Conservation (phyloP, 2,113 vertebrate species). For the Lepisosteus oculatus region DNA sequence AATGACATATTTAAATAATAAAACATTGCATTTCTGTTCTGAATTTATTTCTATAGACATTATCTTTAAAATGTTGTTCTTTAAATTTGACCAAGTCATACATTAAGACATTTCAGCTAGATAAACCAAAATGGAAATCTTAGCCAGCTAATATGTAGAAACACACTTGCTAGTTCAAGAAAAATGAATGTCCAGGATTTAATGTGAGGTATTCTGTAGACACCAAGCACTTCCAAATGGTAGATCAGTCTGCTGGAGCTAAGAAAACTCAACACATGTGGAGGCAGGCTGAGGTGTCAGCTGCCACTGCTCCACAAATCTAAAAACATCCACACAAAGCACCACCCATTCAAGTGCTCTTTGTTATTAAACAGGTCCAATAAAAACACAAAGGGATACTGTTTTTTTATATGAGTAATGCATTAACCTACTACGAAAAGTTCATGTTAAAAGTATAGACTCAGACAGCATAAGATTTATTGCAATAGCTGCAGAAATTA, state of each 20-base stretch:
- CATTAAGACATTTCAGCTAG: no score
- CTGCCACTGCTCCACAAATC: conserved; percentile 36
- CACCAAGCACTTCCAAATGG: conserved; percentile 6
- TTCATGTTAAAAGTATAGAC: conserved; percentile 76
- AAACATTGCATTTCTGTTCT: no score
- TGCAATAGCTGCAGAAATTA: conserved; percentile 91
- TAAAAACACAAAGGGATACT: conserved; percentile 87
- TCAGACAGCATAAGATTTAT: conserved; percentile 98
- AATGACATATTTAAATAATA: no score
- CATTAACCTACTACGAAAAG: conserved; percentile 78
- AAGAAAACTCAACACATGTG: conserved; percentile 38
- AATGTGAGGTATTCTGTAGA: conserved; percentile 26
- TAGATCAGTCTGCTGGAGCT: conserved; percentile 11
- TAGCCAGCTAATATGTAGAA: background rate
- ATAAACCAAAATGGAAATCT: no score
- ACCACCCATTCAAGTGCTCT: conserved; percentile 44
- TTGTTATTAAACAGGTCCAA: conserved; percentile 91
- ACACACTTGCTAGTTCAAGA: background rate
- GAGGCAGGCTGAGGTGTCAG: conserved; percentile 55
- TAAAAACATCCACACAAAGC: conserved; percentile 22
- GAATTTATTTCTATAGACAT: no score
- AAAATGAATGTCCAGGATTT: background rate
- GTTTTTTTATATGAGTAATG: conserved; percentile 92
- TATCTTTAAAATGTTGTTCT: no score
- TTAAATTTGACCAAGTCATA: no score